Conservation (phyloP, 2,888 invertebrate species). For the Holacanthella duospinosa region DNA sequence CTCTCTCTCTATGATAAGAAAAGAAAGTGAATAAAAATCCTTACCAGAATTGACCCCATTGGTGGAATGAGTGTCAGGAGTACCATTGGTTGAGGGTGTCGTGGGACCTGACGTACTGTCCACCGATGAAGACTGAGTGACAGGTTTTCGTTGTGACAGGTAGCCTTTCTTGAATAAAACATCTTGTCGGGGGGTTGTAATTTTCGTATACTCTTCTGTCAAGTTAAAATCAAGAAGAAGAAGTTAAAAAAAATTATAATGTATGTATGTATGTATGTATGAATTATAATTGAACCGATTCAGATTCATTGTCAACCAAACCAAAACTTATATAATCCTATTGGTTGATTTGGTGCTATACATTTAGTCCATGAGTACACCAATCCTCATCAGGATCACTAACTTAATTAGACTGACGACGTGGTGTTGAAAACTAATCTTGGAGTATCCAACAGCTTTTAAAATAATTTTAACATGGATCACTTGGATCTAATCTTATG, state of each 20-base stretch:
- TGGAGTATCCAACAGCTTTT: too few relatives aligned
- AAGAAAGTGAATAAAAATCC: neutral
- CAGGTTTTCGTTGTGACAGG: slow-evolving; percentile 40
- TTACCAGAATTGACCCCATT: slow-evolving; percentile 38
- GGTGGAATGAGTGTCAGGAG: slow-evolving; percentile 38
- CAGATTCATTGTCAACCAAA: too few relatives aligned
- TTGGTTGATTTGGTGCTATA: too few relatives aligned
- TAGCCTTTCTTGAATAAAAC: slow-evolving; percentile 60
- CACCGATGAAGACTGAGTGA: slow-evolving; percentile 28
- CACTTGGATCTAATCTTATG: too few relatives aligned
- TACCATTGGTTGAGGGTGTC: slow-evolving; percentile 38
- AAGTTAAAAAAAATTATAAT: neutral
- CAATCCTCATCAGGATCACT: too few relatives aligned
- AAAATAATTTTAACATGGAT: too few relatives aligned
- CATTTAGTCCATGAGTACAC: too few relatives aligned
- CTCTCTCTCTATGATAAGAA: neutral
- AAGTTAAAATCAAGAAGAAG: slow-evolving; percentile 23
- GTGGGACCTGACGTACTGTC: slow-evolving; percentile 36
- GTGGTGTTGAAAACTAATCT: too few relatives aligned
- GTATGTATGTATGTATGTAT: neutral
- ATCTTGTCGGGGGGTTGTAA: slow-evolving; percentile 59
- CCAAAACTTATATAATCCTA: too few relatives aligned
- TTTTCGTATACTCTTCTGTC: slow-evolving; percentile 59
- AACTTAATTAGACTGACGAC: too few relatives aligned
- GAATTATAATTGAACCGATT: too few relatives aligned